Conservation (phyloP, 1,140 invertebrate species). For the Phthorimaea operculella region DNA sequence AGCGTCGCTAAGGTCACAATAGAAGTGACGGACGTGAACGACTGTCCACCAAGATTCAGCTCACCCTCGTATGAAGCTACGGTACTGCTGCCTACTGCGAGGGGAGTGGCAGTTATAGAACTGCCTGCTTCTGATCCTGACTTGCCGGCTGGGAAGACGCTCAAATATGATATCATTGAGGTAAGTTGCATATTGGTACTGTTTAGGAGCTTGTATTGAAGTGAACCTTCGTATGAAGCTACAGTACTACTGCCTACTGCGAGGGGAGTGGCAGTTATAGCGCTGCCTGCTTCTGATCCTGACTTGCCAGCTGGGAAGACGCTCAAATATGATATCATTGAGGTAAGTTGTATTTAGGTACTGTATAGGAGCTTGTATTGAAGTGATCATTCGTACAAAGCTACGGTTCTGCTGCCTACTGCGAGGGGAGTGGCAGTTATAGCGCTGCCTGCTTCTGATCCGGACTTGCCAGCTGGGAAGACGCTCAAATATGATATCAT, state of each 20-base stretch:
- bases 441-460: conserved; percentile 77
- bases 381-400: conserved; percentile 75
- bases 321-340: conserved; percentile 82
- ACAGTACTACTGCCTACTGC: conserved; percentile 85
- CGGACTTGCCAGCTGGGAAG: conserved; percentile 72
- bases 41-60: conserved; percentile 83
- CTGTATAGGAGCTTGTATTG: too few relatives aligned
- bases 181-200: too few relatives aligned
- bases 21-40: conserved; percentile 86
- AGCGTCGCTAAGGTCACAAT: conserved; percentile 79
- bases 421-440: conserved; percentile 78
- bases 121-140: conserved; percentile 82
- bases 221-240: conserved; percentile 77
- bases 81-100: conserved; percentile 83
- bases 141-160: conserved; percentile 58
- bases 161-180: conserved; percentile 84
- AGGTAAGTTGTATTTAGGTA: conserved; percentile 28
- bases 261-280: conserved; percentile 75
- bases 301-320: conserved; percentile 71
- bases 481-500: conserved; percentile 82
- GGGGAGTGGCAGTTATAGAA: conserved; percentile 75
- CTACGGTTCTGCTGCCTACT: conserved; percentile 83
- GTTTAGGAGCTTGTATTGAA: too few relatives aligned
- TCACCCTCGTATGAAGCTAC: conserved; percentile 79
- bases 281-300: conserved; percentile 78